Evolutionary conservation across 2,113 vertebrate species (phyloP), one percentile per base, ranked within the genome.

Genomic region (Crotophaga sulcirostris): DNA sequence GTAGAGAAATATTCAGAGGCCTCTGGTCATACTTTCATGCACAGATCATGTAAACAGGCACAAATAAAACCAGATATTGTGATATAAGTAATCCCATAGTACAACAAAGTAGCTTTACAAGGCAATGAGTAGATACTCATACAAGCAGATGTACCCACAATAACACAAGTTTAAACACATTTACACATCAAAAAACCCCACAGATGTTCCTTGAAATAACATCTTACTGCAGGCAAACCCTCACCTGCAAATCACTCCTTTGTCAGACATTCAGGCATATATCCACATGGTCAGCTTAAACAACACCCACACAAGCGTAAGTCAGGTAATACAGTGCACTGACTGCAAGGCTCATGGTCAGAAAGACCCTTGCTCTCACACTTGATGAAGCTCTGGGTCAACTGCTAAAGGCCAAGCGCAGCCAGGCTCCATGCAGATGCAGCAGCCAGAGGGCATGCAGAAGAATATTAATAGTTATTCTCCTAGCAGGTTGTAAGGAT

Each of bases 391-490:
- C 18, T 60, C 75, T 72, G 69, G 49, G 88, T 86, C 83, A 84
- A 10, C 54, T 40, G 47, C 47, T 52, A 16, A 84, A 36, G 76
- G 45, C 64, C 54, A 91, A 56, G 36, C 66, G 56, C 60, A 58
- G 58, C 60, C 86, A 87, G 67, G 45, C 20, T 64, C 40, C 58
- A 62, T 3, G 11, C 28, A 93, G 69, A 49, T 89, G 49, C 76
- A 93, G 40, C 63, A 94, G 84, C 18, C 33, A 81, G 73, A 89
- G 33, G 45, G 31, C 52, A 87, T 15, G 11, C 13, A 81, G 72
- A 79, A 76, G 38, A 93, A 90, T 96, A 96, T 95, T 92, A 81
- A 90, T 89, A 75, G 64, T 95, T 94, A 93, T 72, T 82, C 80
- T 84, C 62, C 66, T 77, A 92, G 60, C 40, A 92, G 76, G 64